phyloP scores from a whole-genome alignment of 2,888 invertebrate species.

The Campoplex nolae region DNA sequence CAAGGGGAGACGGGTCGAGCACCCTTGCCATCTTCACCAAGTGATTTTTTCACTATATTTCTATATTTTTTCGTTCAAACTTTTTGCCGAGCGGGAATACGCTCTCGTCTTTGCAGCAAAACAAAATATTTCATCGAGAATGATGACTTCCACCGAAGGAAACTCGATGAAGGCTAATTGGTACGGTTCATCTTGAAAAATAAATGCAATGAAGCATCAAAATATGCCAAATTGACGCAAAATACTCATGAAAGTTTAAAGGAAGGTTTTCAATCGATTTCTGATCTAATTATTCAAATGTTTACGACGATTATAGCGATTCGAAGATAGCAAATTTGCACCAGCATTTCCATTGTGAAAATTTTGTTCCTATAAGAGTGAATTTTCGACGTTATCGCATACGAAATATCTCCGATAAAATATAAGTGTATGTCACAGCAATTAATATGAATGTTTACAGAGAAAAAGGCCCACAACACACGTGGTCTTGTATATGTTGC shows the following conservation, averaged over 20 bases:
- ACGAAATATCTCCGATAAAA: neutral
- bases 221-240: too few species aligned
- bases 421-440: constrained; percentile 18
- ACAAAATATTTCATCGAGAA: constrained; percentile 9
- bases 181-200: too few species aligned
- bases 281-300: neutral
- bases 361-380: neutral
- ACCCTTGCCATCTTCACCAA: constrained; percentile 12
- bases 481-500: constrained; percentile 42
- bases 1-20: neutral
- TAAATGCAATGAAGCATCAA: too few species aligned
- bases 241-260: neutral
- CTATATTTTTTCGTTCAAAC: neutral
- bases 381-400: neutral
- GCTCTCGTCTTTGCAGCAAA: neutral
- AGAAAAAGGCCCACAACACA: constrained; percentile 13
- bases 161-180: neutral
- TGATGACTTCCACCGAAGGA: neutral
- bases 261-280: neutral
- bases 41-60: constrained; percentile 31
- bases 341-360: neutral
- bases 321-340: neutral
- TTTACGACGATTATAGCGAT: neutral
- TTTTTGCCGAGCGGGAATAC: neutral
- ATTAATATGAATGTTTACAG: constrained; percentile 3